phyloP scores from a whole-genome alignment of 2,888 invertebrate species.

The Epistrophella euchroma region DNA sequence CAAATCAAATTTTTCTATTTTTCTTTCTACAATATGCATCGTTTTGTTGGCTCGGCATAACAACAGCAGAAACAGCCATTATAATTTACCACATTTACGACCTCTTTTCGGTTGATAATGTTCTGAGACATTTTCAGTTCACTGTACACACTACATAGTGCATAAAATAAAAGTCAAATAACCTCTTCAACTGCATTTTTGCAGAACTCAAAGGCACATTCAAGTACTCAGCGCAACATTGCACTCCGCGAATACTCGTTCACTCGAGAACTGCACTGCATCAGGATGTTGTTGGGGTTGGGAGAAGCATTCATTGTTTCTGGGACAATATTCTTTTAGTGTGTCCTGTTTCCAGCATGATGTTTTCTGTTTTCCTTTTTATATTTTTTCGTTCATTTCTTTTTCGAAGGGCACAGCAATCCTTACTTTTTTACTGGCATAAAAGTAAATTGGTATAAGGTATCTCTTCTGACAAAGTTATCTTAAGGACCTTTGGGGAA shows the following conservation, averaged over 20 bases:
- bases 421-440: conserved; percentile 13
- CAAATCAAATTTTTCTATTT: too few relatives aligned
- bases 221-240: conserved; percentile 25
- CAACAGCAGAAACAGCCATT: too few relatives aligned
- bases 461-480: conserved; percentile 23
- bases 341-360: conserved; percentile 21
- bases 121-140: conserved; percentile 29
- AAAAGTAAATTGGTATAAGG: conserved; percentile 12
- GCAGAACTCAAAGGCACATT: conserved; percentile 18
- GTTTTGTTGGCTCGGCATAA: too few relatives aligned
- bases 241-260: conserved; percentile 10
- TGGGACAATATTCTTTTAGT: conserved; percentile 36
- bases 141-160: conserved; percentile 18
- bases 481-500: conserved; percentile 21
- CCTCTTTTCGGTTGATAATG: conserved; percentile 22
- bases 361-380: neutral
- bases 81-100: conserved; percentile 20
- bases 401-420: conserved; percentile 11
- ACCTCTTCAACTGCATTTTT: conserved; percentile 35
- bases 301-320: conserved; percentile 22
- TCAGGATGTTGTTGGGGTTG: neutral
- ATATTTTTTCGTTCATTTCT: neutral
- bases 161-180: conserved; percentile 32
- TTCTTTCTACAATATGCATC: too few relatives aligned
- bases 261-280: neutral